Conservation (phyloP, 2,888 invertebrate species). For the Sepiola atlantica region DNA sequence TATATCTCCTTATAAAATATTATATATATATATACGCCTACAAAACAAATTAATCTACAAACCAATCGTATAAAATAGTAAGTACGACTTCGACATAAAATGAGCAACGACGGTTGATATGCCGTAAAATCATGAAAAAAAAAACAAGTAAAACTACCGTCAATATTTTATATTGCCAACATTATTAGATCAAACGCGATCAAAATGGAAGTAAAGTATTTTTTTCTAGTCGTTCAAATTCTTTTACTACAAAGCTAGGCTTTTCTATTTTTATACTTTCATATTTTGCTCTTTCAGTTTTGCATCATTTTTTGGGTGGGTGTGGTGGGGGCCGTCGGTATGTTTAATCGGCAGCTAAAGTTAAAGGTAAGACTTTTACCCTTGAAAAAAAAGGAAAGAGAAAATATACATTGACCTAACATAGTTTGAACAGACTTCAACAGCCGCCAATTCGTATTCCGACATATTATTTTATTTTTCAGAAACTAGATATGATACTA, state of each 20-base stretch:
- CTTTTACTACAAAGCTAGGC: neutral
- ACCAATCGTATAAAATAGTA: too few relatives aligned
- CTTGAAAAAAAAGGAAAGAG: neutral
- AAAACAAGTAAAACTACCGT: neutral
- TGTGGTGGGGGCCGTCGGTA: too few relatives aligned
- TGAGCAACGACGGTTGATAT: too few relatives aligned
- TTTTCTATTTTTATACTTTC: too few relatives aligned
- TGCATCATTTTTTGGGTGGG: too few relatives aligned
- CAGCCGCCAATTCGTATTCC: neutral
- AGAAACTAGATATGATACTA: neutral
- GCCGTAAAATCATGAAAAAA: neutral
- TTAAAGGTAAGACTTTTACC: neutral
- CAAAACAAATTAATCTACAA: too few relatives aligned
- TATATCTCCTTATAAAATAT: too few relatives aligned
- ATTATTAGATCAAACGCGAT: neutral
- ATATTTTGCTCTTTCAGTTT: neutral
- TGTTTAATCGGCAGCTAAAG: neutral
- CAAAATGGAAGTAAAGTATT: neutral
- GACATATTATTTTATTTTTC: neutral
- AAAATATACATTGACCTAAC: neutral
- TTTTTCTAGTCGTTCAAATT: neutral
- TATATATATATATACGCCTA: neutral
- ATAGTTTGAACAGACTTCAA: neutral
- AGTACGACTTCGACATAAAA: too few relatives aligned
- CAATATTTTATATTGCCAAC: neutral